These are phyloP conservation scores for Yponomeuta malinellus DNA, from an alignment of 2,888 invertebrate genomes.

Conservation along the genomic window DNA sequence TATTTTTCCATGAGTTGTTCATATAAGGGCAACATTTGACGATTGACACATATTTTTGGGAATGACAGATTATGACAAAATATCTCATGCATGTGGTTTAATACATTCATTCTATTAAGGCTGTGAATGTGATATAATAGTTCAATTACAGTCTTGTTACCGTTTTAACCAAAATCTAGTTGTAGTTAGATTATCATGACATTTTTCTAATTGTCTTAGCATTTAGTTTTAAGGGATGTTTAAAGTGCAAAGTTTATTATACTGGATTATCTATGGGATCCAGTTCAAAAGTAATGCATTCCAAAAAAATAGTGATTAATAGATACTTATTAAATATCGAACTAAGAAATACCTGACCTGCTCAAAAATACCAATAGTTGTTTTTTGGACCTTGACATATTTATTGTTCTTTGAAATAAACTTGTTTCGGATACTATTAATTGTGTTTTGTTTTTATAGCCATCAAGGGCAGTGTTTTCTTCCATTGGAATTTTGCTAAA, in stretches of 20 bases:
- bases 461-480: too few relatives aligned
- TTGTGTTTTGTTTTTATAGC: too few relatives aligned
- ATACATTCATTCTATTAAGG: slow-evolving; percentile 29
- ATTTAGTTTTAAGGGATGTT: background rate
- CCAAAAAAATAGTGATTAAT: slow-evolving; percentile 28
- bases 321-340: slow-evolving; percentile 21
- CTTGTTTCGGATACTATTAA: background rate
- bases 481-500: too few relatives aligned
- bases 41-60: too few relatives aligned
- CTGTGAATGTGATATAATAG: slow-evolving; percentile 39
- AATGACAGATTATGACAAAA: too few relatives aligned
- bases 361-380: slow-evolving; percentile 32
- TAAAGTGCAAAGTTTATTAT: background rate
- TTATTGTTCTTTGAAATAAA: background rate
- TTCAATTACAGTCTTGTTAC: slow-evolving; percentile 35
- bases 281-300: slow-evolving; percentile 29
- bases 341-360: slow-evolving; percentile 39
- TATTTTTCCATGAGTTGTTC: background rate
- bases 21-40: background rate
- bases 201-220: slow-evolving; percentile 1
- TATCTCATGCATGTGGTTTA: too few relatives aligned
- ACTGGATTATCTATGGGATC: background rate
- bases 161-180: slow-evolving; percentile 32
- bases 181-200: slow-evolving; percentile 18
- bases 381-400: background rate